Percentiles rank a stretch among this genome's conserved stretches.
Evolutionary conservation across 2,797 vertebrate species (phyloP).

Genomic region (Micromesistius poutassou): DNA sequence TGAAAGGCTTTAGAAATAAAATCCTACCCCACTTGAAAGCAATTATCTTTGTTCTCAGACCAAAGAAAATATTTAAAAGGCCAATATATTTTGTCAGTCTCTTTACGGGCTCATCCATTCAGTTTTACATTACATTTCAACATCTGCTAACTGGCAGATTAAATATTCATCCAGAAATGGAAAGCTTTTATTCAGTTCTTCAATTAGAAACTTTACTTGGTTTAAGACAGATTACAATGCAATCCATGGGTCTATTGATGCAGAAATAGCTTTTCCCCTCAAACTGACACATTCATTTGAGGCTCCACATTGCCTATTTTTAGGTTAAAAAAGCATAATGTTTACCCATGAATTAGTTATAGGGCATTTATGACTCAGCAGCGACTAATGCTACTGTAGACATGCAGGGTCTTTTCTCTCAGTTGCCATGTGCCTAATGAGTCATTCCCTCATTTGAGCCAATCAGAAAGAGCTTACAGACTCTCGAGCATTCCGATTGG

Average conservation of each 20-base stretch:
- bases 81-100: constrained; percentile 51
- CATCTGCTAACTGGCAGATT: constrained; percentile 53
- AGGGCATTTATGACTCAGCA: constrained; percentile 34
- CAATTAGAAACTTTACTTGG: constrained; percentile 57
- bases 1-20: constrained; percentile 26
- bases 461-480: constrained; percentile 37
- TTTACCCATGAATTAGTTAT: constrained; percentile 38
- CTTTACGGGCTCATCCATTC: constrained; percentile 51
- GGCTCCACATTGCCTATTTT: constrained; percentile 46
- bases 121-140: constrained; percentile 43
- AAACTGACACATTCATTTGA: background rate
- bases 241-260: constrained; percentile 30
- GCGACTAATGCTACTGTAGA: constrained; percentile 52
- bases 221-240: constrained; percentile 51
- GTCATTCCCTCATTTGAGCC: constrained; percentile 35
- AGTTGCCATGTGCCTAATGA: constrained; percentile 52
- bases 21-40: constrained; percentile 32
- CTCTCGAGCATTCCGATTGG: constrained; percentile 47
- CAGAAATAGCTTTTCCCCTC: background rate
- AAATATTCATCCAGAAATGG: constrained; percentile 61
- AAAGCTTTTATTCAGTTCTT: constrained; percentile 60
- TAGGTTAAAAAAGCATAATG: constrained; percentile 41
- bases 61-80: constrained; percentile 33
- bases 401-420: constrained; percentile 43
- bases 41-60: constrained; percentile 27